A percentile compares a stretch with the other conserved stretches of the same genome.
phyloP scores from a whole-genome alignment of 2,888 invertebrate genomes.

The Geophilus truncorum region DNA sequence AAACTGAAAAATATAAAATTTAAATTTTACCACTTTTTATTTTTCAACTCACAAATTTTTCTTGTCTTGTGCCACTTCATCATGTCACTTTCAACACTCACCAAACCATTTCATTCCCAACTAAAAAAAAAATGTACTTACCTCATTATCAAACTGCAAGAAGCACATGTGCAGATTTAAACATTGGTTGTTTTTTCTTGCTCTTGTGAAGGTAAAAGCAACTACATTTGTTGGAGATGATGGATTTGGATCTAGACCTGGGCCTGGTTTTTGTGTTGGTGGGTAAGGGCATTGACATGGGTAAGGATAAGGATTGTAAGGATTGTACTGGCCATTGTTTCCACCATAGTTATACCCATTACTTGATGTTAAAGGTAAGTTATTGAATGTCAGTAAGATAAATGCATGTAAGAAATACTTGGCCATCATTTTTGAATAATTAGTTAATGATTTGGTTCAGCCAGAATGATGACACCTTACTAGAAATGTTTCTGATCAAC shows the following conservation, averaged over 20 bases:
- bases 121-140: too few relatives aligned
- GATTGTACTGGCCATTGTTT: neutral
- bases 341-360: neutral
- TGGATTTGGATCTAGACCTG: neutral
- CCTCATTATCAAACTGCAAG: neutral
- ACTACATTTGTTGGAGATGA: neutral
- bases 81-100: too few relatives aligned
- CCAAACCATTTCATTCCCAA: too few relatives aligned
- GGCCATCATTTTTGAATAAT: too few relatives aligned
- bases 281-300: constrained; percentile 8
- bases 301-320: neutral
- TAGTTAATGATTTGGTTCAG: too few relatives aligned
- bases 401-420: too few relatives aligned
- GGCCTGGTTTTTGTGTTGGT: neutral
- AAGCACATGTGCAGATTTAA: neutral
- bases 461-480: neutral
- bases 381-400: neutral
- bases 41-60: too few relatives aligned
- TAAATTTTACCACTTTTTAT: too few relatives aligned
- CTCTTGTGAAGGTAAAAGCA: neutral
- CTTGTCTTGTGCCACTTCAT: too few relatives aligned
- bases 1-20: too few relatives aligned
- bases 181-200: constrained; percentile 1
- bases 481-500: neutral
- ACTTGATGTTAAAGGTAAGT: neutral